phyloP scores from a whole-genome alignment of 64 coral and sea anemone genomes.

The Montipora efflorescens region DNA sequence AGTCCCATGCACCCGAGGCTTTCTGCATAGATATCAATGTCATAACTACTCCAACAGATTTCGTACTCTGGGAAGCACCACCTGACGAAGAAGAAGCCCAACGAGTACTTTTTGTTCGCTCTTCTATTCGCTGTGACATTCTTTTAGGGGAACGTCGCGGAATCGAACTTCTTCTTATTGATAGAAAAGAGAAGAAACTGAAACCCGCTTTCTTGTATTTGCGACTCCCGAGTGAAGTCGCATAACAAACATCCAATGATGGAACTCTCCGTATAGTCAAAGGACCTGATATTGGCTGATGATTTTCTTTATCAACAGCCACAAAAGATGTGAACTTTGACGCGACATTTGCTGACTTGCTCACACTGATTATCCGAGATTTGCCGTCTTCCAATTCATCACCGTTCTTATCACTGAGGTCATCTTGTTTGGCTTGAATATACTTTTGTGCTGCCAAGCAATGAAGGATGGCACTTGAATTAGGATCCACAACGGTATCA shows the following conservation, averaged over 20 bases:
- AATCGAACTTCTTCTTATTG: no score
- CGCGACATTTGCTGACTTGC: slow-evolving; percentile 18
- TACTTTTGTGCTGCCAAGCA: slow-evolving; percentile 52
- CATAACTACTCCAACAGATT: not conserved
- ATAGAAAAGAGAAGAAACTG: no score
- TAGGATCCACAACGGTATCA: not conserved
- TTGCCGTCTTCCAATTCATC: not conserved
- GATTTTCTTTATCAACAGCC: slow-evolving; percentile 52
- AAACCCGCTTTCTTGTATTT: no score
- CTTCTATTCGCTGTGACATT: no score
- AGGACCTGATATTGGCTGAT: slow-evolving; percentile 16
- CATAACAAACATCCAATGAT: no score
- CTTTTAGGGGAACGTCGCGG: no score
- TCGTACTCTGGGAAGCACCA: no score
- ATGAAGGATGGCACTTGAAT: slow-evolving; percentile 23
- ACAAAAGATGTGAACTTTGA: slow-evolving; percentile 56
- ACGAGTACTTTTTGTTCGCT: no score
- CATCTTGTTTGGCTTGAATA: slow-evolving; percentile 49
- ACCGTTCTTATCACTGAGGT: not conserved
- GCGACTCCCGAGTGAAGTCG: no score
- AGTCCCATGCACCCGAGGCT: slow-evolving; percentile 64
- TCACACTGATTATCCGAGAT: not conserved
- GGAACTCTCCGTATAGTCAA: not conserved
- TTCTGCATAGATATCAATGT: slow-evolving; percentile 44
- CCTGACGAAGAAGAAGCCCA: no score